A percentile compares a stretch with the other conserved stretches of the same genome.
Conservation (phyloP, 2,113 vertebrate genomes). For the Peromyscus polionotus region DNA sequence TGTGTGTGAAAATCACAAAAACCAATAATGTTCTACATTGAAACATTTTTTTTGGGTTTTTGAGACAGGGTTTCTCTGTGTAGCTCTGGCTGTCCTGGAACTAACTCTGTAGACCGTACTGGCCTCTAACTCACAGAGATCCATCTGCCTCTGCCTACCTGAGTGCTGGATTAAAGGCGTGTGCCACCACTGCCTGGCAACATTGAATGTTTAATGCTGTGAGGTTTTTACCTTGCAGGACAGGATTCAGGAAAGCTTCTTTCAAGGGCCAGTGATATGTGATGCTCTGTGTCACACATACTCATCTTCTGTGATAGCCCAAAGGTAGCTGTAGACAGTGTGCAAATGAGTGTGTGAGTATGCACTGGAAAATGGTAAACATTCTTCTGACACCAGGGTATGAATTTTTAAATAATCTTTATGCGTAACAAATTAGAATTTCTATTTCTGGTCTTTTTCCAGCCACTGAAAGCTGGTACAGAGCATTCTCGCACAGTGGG, state of each 20-base stretch:
- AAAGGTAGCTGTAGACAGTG: not conserved
- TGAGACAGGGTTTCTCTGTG: not conserved
- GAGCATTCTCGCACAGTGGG: not conserved
- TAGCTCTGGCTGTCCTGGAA: not conserved
- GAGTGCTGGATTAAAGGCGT: not conserved
- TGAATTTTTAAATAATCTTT: not conserved
- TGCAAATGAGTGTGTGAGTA: not conserved
- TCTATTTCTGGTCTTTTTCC: not conserved
- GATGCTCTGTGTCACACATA: not conserved
- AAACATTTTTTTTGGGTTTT: not conserved
- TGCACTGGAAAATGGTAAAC: not conserved
- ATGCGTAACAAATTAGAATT: not conserved
- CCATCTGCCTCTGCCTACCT: not conserved
- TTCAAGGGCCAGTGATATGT: not conserved
- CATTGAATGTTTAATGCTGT: not conserved
- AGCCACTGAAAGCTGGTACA: not conserved
- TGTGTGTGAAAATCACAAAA: slow-evolving; percentile 2
- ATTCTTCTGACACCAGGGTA: not conserved
- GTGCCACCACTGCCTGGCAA: too few relatives aligned
- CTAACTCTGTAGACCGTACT: not conserved
- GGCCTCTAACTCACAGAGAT: not conserved
- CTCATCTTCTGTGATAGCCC: fast-evolving
- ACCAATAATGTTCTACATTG: not conserved
- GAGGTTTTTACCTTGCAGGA: not conserved
- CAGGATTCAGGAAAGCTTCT: not conserved